Evolutionary conservation across 2,113 vertebrate species (phyloP), one percentile per base, ranked within the genome.

Genomic region (Notarius quadriscutis): DNA sequence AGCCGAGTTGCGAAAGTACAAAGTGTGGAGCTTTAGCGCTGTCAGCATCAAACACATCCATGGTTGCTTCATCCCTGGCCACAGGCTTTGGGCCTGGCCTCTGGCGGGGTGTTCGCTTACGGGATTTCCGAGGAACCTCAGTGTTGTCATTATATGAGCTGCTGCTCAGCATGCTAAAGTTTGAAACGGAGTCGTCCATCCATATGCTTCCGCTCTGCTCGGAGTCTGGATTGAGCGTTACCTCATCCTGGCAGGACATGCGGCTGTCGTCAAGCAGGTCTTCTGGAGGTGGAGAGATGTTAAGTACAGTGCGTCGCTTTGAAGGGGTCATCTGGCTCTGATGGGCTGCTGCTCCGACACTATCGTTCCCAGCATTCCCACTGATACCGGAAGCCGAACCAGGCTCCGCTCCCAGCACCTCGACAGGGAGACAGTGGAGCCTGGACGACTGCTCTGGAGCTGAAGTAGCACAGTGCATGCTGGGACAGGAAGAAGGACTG

Each of bases 31-130:
- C 98, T 94, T 99, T 99, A 93, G 98, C 98, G 87, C 98, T 99
- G 96, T 99, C 98, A 87, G 98, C 98, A 94, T 99, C 98, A 95
- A 99, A 99, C 93, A 99, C 97, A 93, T 99, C 98, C 98, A 98
- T 99, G 95, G 97, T 99, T 93, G 96, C 96, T 87, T 97, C 97
- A 93, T 99, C 97, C 4, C 96, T 96, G 91, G 96, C 95, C 88
- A 96, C 94, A 30, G 96, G 95, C 94, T 97, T 98, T 88, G 97
- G 96, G 89, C 98, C 97, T 27, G 98, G 98, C 90, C 97, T 96
- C 94, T 99, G 98, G 91, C 98, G 98, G 86, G 97, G 97, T 71
- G 98, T 99, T 88, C 98, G 96, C 92, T 99, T 99, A 92, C 98
- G 96, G 51, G 97, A 99, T 94, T 99, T 99, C 93, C 97, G 97